Conservation (phyloP, 2,113 vertebrate species). For the Hyla sarda region DNA sequence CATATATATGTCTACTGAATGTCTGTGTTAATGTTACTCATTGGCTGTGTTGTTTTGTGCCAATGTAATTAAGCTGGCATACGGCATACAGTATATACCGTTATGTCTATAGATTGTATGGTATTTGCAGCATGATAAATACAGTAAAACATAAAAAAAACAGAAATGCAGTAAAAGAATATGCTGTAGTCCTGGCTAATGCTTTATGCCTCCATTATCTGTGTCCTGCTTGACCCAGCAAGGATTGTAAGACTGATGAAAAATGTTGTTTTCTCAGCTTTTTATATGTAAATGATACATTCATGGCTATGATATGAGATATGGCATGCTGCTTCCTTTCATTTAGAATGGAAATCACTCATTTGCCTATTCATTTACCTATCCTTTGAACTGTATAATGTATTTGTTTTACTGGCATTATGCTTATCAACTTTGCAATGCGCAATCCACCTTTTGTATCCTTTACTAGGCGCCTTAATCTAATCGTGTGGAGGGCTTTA, state of each 20-base stretch:
- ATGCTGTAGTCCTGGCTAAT: neutral
- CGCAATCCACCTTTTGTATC: conserved; percentile 60
- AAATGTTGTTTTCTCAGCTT: conserved; percentile 52
- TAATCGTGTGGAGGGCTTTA: conserved; percentile 77
- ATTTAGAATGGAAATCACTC: conserved; percentile 62
- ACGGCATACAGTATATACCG: neutral
- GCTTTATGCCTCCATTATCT: neutral
- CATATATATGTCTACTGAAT: no score
- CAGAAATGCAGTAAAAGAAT: no score
- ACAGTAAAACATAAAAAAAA: no score
- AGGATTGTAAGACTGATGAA: conserved; percentile 53
- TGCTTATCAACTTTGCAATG: conserved; percentile 35
- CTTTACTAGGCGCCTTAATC: conserved; percentile 76
- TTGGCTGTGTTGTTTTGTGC: no score
- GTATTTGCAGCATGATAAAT: no score
- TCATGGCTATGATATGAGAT: conserved; percentile 38
- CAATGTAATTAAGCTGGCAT: no score
- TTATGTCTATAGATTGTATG: neutral
- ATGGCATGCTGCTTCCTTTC: conserved; percentile 30
- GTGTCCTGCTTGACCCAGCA: conserved; percentile 46
- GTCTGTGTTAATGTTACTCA: no score
- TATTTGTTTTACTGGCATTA: conserved; percentile 58
- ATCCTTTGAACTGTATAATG: conserved; percentile 55
- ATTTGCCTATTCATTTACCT: conserved; percentile 15
- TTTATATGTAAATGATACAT: conserved; percentile 63